Evolutionary conservation across 2,797 vertebrate genomes (phyloP).

Genomic region (Tolypeutes matacus): DNA sequence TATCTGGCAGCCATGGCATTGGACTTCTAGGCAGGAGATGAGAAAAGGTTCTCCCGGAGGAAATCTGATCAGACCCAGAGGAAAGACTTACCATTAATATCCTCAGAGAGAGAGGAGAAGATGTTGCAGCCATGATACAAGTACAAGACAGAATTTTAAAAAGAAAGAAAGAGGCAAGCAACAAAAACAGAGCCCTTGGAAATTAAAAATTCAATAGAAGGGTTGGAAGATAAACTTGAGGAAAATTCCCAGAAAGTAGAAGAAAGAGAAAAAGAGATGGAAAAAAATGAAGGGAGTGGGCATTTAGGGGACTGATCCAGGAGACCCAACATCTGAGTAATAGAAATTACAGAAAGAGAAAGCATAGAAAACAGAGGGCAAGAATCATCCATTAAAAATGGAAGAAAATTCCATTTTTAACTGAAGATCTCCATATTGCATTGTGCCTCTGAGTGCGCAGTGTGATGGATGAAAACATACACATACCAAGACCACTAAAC

Average conservation of each 20-base stretch:
- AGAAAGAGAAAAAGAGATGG: background rate
- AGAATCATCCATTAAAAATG: background rate
- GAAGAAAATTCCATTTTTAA: slow-evolving; percentile 3
- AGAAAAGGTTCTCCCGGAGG: slow-evolving; percentile 29
- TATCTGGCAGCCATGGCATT: background rate
- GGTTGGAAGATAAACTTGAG: slow-evolving; percentile 34
- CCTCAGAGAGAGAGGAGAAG: slow-evolving; percentile 9
- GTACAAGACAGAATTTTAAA: background rate
- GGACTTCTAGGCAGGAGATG: background rate
- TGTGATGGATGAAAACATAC: background rate
- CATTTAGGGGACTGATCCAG: background rate
- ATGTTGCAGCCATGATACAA: background rate
- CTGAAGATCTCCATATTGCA: background rate
- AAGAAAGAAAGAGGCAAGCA: slow-evolving; percentile 24
- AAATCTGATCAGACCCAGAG: background rate
- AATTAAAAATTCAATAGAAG: background rate
- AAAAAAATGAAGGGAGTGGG: background rate
- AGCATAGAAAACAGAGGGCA: background rate
- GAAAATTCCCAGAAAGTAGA: slow-evolving; percentile 41
- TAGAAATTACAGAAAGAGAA: slow-evolving; percentile 17
- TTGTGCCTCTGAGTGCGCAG: background rate
- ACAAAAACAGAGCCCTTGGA: background rate
- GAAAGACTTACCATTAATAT: background rate
- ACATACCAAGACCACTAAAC: too few species aligned
- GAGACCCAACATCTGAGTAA: background rate